Conservation (phyloP, 2,113 vertebrate species). For the Aix galericulata region DNA sequence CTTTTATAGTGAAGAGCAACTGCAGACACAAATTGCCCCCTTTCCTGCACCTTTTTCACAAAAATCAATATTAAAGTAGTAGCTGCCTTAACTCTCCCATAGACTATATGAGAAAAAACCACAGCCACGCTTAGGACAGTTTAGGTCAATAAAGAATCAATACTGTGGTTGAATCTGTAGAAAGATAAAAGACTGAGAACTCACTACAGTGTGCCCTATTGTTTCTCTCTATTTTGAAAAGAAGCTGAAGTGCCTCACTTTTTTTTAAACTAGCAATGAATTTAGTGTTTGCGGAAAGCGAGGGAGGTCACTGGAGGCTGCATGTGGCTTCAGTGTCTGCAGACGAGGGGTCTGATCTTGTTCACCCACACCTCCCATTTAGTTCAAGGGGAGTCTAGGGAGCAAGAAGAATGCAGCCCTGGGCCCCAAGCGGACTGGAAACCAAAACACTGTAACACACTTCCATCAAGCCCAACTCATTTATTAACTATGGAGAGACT, state of each 20-base stretch:
- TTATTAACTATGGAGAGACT: constrained; percentile 48
- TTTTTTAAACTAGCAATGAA: constrained; percentile 63
- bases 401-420: constrained; percentile 8
- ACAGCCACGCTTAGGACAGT: constrained; percentile 87
- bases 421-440: constrained; percentile 13
- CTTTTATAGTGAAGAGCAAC: constrained; percentile 83
- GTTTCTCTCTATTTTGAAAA: constrained; percentile 80
- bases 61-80: constrained; percentile 88
- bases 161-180: constrained; percentile 92
- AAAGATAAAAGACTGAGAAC: constrained; percentile 90
- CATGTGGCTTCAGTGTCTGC: constrained; percentile 61
- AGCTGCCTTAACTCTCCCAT: constrained; percentile 86
- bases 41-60: constrained; percentile 84
- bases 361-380: constrained; percentile 65
- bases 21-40: constrained; percentile 83
- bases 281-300: constrained; percentile 69
- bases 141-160: constrained; percentile 98
- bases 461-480: constrained; percentile 52
- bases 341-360: constrained; percentile 57
- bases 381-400: constrained; percentile 46
- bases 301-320: constrained; percentile 51
- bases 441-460: constrained; percentile 1
- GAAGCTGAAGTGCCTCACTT: constrained; percentile 76
- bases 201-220: constrained; percentile 83
- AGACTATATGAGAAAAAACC: constrained; percentile 84